These are phyloP conservation scores for Synergus japonicus DNA, from an alignment of 2,888 invertebrate species.

Conservation along the genomic window DNA sequence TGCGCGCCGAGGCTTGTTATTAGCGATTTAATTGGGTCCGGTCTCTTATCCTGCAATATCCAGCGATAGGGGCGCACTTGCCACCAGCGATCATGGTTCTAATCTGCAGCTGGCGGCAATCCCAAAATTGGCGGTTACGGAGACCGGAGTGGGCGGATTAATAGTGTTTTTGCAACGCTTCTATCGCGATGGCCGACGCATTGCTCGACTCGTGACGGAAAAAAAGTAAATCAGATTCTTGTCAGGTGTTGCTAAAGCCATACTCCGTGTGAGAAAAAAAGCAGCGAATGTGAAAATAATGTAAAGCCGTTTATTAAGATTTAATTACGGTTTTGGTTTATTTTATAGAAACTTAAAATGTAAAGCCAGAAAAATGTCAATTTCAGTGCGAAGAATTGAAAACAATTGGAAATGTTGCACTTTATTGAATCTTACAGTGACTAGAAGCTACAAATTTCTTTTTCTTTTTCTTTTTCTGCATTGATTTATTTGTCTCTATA, in stretches of 20 bases:
- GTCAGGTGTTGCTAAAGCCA: slow-evolving; percentile 36
- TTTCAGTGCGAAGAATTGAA: too few relatives aligned
- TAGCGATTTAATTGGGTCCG: slow-evolving; percentile 74
- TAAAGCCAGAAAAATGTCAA: too few relatives aligned
- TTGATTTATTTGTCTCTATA: too few relatives aligned
- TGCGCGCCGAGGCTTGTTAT: slow-evolving; percentile 67
- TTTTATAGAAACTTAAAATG: too few relatives aligned
- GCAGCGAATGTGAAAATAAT: not conserved
- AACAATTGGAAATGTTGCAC: too few relatives aligned
- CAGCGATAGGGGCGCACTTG: slow-evolving; percentile 65
- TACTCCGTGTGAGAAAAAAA: slow-evolving; percentile 12
- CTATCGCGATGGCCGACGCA: slow-evolving; percentile 44
- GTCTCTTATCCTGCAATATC: slow-evolving; percentile 74
- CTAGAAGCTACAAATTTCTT: too few relatives aligned
- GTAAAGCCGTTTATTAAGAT: not conserved
- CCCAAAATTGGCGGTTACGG: slow-evolving; percentile 70
- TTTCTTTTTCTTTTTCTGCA: too few relatives aligned
- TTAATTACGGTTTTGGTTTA: not conserved
- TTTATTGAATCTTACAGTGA: too few relatives aligned
- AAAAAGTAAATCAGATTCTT: slow-evolving; percentile 35
- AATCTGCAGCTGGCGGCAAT: slow-evolving; percentile 73
- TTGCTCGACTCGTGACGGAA: slow-evolving; percentile 39
- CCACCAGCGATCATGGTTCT: slow-evolving; percentile 66
- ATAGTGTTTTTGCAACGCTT: slow-evolving; percentile 43
- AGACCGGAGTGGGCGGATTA: slow-evolving; percentile 53